Conservation (phyloP, 2,888 invertebrate species). For the Tachina grossa region DNA sequence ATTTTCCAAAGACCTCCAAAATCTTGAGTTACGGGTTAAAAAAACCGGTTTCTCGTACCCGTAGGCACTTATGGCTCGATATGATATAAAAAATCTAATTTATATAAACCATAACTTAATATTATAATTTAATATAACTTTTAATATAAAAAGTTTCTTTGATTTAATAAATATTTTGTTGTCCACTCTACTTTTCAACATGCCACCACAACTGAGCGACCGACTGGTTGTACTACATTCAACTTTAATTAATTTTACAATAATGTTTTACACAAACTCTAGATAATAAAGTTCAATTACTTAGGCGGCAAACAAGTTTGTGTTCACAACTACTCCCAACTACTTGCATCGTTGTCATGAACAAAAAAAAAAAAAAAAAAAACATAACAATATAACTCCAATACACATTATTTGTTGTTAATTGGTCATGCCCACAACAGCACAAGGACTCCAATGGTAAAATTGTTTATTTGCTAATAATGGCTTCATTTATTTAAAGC, state of each 20-base stretch:
- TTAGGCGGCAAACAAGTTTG: slow-evolving; percentile 18
- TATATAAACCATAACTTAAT: too few species aligned
- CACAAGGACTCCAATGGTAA: slow-evolving; percentile 1
- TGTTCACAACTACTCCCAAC: not conserved
- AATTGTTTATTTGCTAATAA: slow-evolving; percentile 39
- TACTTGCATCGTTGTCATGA: not conserved
- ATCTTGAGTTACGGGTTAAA: too few species aligned
- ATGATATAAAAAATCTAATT: too few species aligned
- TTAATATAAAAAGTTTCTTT: too few species aligned
- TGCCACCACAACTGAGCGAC: not conserved
- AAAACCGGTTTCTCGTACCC: too few species aligned
- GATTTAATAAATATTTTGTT: too few species aligned
- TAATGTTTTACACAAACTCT: not conserved
- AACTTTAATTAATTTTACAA: too few species aligned
- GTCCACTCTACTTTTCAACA: too few species aligned
- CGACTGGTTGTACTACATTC: too few species aligned
- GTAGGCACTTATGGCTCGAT: too few species aligned
- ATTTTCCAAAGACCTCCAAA: too few species aligned
- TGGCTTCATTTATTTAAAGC: slow-evolving; percentile 33
- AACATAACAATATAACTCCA: not conserved
- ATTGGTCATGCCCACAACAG: not conserved
- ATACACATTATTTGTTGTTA: slow-evolving; percentile 30
- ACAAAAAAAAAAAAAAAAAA: not conserved
- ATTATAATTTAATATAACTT: too few species aligned
- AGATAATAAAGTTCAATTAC: not conserved